These are phyloP conservation scores for Dipus sagitta DNA, from an alignment of 2,797 vertebrate genomes.

Conservation along the genomic window DNA sequence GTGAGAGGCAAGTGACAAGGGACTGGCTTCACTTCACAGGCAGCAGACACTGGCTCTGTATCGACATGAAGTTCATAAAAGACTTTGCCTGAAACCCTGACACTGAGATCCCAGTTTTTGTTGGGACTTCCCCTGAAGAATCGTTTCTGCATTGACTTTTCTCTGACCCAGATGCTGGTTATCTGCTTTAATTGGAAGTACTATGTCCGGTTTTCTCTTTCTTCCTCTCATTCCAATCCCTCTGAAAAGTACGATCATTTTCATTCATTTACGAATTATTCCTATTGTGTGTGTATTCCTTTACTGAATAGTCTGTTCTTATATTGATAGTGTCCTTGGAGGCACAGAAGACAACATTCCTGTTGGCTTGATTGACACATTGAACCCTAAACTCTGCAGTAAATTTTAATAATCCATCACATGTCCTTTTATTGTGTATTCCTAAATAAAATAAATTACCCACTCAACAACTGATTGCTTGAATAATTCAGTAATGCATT, in stretches of 20 bases:
- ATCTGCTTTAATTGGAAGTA: not conserved
- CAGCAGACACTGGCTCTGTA: not conserved
- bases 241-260: not conserved
- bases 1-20: too few species aligned
- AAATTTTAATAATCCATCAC: not conserved
- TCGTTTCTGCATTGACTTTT: not conserved
- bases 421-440: not conserved
- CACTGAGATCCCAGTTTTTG: not conserved
- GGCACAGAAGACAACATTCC: not conserved
- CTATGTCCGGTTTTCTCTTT: not conserved
- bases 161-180: not conserved
- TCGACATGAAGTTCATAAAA: not conserved
- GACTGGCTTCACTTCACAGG: not conserved
- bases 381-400: not conserved
- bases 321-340: not conserved
- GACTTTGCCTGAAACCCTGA: not conserved
- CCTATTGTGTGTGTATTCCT: not conserved
- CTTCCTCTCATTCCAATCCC: too few species aligned
- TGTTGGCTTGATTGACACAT: not conserved
- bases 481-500: constrained; percentile 43
- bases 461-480: not conserved
- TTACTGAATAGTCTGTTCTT: not conserved
- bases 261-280: not conserved
- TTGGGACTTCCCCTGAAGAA: not conserved
- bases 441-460: constrained; percentile 15